phyloP scores from a whole-genome alignment of 2,888 invertebrate species.

The Scaptomyza tumidula region DNA sequence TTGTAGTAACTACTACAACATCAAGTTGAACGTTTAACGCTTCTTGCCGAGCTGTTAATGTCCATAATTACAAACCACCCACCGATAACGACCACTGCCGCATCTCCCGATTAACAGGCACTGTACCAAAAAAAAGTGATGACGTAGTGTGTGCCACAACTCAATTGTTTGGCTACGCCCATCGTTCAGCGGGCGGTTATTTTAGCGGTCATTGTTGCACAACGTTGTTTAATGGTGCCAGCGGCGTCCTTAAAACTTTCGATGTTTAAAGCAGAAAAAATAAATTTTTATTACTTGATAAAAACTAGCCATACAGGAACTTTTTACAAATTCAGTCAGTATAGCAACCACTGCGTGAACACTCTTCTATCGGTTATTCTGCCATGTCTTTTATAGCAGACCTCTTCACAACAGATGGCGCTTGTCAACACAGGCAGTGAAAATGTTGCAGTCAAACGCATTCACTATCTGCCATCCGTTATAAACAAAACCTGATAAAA shows the following conservation, averaged over 20 bases:
- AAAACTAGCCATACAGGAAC: no score
- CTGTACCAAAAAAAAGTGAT: conserved; percentile 67
- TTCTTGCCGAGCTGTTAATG: conserved; percentile 44
- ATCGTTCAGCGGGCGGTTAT: conserved; percentile 63
- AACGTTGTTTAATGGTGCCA: conserved; percentile 49
- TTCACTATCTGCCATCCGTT: no score
- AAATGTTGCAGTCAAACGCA: no score
- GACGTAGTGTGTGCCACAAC: conserved; percentile 74
- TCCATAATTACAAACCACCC: conserved; percentile 80
- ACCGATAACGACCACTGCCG: conserved; percentile 40
- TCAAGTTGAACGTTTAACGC: conserved; percentile 44
- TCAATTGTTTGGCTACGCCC: conserved; percentile 78
- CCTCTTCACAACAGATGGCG: no score
- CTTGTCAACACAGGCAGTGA: no score
- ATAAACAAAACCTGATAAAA: no score
- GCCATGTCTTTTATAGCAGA: no score
- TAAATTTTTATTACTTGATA: no score
- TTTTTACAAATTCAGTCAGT: no score
- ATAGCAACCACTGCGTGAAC: no score
- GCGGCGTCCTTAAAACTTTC: conserved; percentile 15
- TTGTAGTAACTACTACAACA: conserved; percentile 57
- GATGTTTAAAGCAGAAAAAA: not conserved
- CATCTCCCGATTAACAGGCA: conserved; percentile 11
- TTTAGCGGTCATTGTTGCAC: conserved; percentile 64
- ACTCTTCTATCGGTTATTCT: no score